Conservation (phyloP, 2,888 invertebrate species). For the Blomia tropicalis region DNA sequence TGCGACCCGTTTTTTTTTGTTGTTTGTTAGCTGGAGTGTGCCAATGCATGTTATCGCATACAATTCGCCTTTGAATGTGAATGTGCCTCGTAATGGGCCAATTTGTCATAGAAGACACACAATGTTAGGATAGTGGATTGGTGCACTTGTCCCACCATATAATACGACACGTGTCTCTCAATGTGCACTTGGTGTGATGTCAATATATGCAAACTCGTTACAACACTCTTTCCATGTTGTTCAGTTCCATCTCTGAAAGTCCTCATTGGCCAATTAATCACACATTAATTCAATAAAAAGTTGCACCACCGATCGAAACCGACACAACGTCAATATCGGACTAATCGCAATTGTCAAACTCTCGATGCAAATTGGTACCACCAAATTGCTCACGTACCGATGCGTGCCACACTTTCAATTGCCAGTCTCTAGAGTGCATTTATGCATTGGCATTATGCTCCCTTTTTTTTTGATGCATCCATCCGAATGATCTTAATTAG, state of each 20-base stretch:
- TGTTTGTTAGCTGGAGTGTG: too few relatives aligned
- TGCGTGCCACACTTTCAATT: not conserved
- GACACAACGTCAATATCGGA: too few relatives aligned
- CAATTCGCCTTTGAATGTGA: too few relatives aligned
- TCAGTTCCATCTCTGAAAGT: not conserved
- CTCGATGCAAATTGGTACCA: conserved; percentile 10
- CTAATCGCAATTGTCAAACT: not conserved
- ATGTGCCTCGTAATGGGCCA: conserved; percentile 10
- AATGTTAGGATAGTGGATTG: not conserved
- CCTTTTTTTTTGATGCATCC: not conserved
- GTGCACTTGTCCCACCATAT: not conserved
- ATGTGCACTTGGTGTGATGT: not conserved
- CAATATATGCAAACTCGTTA: conserved; percentile 1
- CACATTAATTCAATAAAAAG: conserved; percentile 11
- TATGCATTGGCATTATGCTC: not conserved
- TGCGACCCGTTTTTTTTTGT: not conserved
- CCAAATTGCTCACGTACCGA: conserved; percentile 1
- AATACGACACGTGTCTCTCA: conserved; percentile 1
- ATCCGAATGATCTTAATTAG: not conserved
- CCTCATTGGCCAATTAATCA: conserved; percentile 1
- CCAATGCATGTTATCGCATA: too few relatives aligned
- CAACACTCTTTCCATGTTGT: not conserved
- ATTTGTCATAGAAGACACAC: conserved; percentile 1
- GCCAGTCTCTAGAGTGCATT: conserved; percentile 14
- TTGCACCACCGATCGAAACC: not conserved